A percentile compares a stretch with the other conserved stretches of the same genome.
Conservation (phyloP, 1,140 invertebrate genomes). For the Tetraneura akinire region DNA sequence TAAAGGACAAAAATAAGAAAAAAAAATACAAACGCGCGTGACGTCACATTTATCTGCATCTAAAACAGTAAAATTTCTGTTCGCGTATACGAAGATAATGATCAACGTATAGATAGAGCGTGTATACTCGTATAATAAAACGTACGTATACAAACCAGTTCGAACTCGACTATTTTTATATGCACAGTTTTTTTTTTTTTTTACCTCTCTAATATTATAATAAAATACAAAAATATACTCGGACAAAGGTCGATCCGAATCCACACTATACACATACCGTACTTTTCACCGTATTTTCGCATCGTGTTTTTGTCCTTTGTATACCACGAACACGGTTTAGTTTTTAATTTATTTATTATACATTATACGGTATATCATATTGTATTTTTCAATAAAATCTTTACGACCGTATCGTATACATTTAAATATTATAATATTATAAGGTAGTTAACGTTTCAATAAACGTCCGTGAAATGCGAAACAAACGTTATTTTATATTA, state of each 20-base stretch:
- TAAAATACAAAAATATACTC: too few species aligned
- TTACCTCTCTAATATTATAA: neutral
- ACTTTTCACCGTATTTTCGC: neutral
- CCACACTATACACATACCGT: neutral
- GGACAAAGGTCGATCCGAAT: neutral
- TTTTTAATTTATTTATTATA: too few species aligned
- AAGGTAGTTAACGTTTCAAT: neutral
- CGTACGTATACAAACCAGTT: conserved; percentile 15
- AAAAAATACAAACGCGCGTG: conserved; percentile 10
- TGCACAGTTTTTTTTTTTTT: neutral
- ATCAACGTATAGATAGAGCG: neutral
- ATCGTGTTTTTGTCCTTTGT: too few species aligned
- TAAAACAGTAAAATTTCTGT: neutral
- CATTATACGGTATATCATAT: neutral
- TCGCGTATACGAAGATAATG: neutral
- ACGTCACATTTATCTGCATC: conserved; percentile 27
- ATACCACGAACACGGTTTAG: too few species aligned
- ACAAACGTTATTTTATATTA: too few species aligned
- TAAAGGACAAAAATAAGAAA: neutral
- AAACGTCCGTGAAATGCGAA: neutral
- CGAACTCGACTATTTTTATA: conserved; percentile 21
- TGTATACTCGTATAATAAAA: neutral
- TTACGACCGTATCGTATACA: too few species aligned
- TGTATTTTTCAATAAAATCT: neutral
- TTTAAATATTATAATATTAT: too few species aligned